Evolutionary conservation across 1,140 invertebrate species (phyloP), one percentile per base, ranked within the genome.

Genomic region (Dreissena rostriformis): DNA sequence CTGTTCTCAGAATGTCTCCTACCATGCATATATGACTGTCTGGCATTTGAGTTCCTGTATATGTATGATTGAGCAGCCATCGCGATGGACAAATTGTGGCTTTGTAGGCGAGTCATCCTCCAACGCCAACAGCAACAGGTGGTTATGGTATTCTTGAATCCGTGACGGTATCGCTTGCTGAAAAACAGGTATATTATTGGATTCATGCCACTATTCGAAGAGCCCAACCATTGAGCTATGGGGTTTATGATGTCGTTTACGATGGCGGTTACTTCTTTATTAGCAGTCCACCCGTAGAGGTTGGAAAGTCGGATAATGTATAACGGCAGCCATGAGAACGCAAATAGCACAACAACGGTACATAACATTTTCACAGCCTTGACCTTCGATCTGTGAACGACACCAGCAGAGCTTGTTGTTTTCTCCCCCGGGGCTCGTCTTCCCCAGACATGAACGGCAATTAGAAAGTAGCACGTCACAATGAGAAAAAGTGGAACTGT

Each of bases 111-210:
- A 17, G 11, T 22, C 10, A 53, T 66, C 17, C 49, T n/a, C n/a
- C 52, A 49, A n/a, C 51, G 24, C 29, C 55, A 28, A 49, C 79
- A 81, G 15, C 55, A 28, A 49, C 79, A 81, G 0, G 51, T 55
- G 1, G 73, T 75, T 14, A 83, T 39, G 0, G 81, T 66, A n/a
- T 83, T 66, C 53, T 68, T 75, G 61, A 83, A 83, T 8, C 81
- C 81, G 66, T 26, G 65, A 7, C 81, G 19, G 51, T 75, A 83
- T 92, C 99, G 99, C 88, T 98, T 98, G 93, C 98, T 99, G 94
- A 99, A 98, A 93, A 98, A 98, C 0, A 98, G 97, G 93, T 99
- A 99, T n/a, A 99, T 95, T 66, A 99, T 96, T 0, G 98, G 98
- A 94, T 99, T 99, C 86, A 99, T 98, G 94, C 98, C 99, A 52